phyloP scores from a whole-genome alignment of 92 coral and sea anemone species.

The Porites lobata region DNA sequence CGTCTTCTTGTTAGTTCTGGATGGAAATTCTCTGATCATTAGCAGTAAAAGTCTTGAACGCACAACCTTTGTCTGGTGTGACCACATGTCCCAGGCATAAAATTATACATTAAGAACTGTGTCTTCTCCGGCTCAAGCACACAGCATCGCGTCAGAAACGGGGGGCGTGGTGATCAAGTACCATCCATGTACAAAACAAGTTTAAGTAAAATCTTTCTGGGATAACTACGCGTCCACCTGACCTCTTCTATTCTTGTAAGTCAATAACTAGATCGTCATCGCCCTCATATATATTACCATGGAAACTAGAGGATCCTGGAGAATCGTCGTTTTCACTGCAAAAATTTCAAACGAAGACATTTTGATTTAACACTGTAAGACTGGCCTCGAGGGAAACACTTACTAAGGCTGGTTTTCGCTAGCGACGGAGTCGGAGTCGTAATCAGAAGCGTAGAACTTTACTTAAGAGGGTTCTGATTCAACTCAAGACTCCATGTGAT shows the following conservation, averaged over 20 bases:
- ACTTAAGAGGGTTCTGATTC: too few relatives aligned
- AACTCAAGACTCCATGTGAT: too few relatives aligned
- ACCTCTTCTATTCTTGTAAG: slow-evolving; percentile 75
- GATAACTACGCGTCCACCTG: neutral
- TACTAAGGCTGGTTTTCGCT: too few relatives aligned
- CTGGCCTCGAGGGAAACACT: too few relatives aligned
- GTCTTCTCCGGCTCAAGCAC: neutral
- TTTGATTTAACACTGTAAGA: too few relatives aligned
- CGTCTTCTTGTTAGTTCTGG: neutral
- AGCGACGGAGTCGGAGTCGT: too few relatives aligned
- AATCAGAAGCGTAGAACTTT: too few relatives aligned
- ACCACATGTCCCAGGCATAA: neutral
- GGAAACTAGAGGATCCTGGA: slow-evolving; percentile 91
- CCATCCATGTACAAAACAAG: neutral
- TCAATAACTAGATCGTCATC: slow-evolving; percentile 98
- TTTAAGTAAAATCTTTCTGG: neutral
- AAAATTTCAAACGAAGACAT: neutral
- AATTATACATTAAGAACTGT: neutral
- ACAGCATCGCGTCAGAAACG: too few relatives aligned
- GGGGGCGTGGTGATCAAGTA: neutral
- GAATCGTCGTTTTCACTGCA: slow-evolving; percentile 97
- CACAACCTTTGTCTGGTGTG: neutral
- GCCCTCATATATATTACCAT: slow-evolving; percentile 97
- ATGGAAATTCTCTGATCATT: too few relatives aligned
- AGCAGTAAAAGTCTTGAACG: too few relatives aligned